Conservation (phyloP, 2,888 invertebrate genomes). For the Watsonalla cultraria region DNA sequence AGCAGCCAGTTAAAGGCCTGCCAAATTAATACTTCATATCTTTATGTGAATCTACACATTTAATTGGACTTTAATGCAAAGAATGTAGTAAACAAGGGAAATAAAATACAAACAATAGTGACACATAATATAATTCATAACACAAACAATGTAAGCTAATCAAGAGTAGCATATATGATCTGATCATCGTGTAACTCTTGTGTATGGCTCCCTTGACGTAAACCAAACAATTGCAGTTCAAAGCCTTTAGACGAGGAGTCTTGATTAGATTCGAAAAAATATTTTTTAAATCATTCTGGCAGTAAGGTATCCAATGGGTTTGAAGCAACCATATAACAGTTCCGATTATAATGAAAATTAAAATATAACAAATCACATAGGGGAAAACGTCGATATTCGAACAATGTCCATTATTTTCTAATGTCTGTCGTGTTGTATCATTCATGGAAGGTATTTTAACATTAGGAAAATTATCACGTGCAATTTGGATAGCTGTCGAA, state of each 20-base stretch:
- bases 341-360: background rate
- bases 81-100: background rate
- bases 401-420: background rate
- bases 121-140: background rate
- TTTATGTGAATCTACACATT: background rate
- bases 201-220: background rate
- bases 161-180: background rate
- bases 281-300: background rate
- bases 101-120: background rate
- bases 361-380: background rate
- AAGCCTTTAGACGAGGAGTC: background rate
- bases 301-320: background rate
- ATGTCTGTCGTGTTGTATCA: too few relatives aligned
- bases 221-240: background rate
- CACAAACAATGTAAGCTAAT: background rate
- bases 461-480: background rate
- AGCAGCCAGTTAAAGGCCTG: slow-evolving; percentile 96
- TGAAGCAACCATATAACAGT: background rate
- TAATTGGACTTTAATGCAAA: background rate
- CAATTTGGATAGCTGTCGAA: background rate
- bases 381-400: background rate
- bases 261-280: background rate
- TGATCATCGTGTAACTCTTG: background rate
- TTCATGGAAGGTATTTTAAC: background rate
- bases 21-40: slow-evolving; percentile 3